Conservation (phyloP, 23 tunicate genomes). For the Aplidium turbinatum region DNA sequence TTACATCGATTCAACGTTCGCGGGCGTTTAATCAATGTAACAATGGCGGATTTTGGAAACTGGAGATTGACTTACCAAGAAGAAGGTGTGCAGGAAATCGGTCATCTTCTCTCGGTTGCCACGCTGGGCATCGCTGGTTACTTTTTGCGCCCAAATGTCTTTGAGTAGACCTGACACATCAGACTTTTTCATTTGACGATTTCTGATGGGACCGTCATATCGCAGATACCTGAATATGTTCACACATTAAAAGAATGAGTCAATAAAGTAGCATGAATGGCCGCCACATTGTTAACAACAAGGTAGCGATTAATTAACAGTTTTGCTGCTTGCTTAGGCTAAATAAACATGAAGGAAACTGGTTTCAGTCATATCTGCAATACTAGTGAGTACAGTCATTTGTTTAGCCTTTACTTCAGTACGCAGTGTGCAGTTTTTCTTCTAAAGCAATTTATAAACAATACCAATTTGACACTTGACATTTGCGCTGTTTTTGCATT, state of each 20-base stretch:
- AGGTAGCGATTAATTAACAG: too few relatives aligned
- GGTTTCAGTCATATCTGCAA: too few relatives aligned
- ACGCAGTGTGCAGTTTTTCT: too few relatives aligned
- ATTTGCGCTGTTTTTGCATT: too few relatives aligned
- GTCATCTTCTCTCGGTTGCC: slow-evolving; percentile 78
- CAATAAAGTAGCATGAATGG: not conserved
- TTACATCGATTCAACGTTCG: too few relatives aligned
- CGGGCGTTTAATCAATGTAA: too few relatives aligned
- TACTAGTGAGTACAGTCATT: too few relatives aligned
- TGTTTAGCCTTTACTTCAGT: too few relatives aligned
- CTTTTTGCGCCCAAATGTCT: slow-evolving; percentile 87
- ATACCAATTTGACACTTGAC: too few relatives aligned
- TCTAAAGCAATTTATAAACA: too few relatives aligned
- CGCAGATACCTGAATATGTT: slow-evolving; percentile 47
- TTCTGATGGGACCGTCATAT: slow-evolving; percentile 61
- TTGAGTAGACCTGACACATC: slow-evolving; percentile 70
- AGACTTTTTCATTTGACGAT: slow-evolving; percentile 67
- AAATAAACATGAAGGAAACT: too few relatives aligned
- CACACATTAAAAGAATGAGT: not conserved
- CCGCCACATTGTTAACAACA: not conserved
- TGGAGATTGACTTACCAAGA: slow-evolving; percentile 51
- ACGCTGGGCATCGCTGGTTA: slow-evolving; percentile 53
- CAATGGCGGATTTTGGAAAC: slow-evolving; percentile 2
- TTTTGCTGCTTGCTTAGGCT: too few relatives aligned
- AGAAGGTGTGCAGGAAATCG: slow-evolving; percentile 66